These are phyloP conservation scores for Bombycilla garrulus DNA, from an alignment of 2,113 vertebrate species.

Conservation along the genomic window DNA sequence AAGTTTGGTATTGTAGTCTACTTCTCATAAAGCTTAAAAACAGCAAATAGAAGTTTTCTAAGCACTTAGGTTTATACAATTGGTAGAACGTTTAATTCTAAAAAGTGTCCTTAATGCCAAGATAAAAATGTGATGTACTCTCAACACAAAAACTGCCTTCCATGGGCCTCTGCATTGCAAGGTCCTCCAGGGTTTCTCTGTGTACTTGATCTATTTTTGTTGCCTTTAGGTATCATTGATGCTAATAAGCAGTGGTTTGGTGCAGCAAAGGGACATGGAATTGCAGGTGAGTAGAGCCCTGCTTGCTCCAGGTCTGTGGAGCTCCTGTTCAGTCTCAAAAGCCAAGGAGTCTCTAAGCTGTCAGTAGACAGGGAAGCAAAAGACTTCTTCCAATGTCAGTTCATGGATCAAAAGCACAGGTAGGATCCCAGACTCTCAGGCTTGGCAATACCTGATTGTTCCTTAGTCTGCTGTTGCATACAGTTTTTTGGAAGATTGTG, in stretches of 20 bases:
- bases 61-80: neutral
- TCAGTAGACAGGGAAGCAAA: neutral
- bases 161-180: neutral
- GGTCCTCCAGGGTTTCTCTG: neutral
- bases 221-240: neutral
- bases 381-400: neutral
- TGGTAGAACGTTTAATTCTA: neutral
- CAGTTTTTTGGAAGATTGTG: neutral
- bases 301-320: neutral
- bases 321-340: neutral
- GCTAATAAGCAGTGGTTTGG: neutral
- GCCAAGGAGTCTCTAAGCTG: neutral
- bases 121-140: neutral
- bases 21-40: neutral
- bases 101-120: neutral
- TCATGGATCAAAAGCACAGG: neutral
- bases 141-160: neutral
- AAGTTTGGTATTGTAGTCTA: neutral
- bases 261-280: neutral
- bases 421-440: neutral
- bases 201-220: neutral
- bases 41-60: neutral
- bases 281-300: accelerated
- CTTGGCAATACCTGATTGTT: neutral
- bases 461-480: neutral